Conservation (phyloP, 2,888 invertebrate genomes). For the Dicyrtoma fusca region DNA sequence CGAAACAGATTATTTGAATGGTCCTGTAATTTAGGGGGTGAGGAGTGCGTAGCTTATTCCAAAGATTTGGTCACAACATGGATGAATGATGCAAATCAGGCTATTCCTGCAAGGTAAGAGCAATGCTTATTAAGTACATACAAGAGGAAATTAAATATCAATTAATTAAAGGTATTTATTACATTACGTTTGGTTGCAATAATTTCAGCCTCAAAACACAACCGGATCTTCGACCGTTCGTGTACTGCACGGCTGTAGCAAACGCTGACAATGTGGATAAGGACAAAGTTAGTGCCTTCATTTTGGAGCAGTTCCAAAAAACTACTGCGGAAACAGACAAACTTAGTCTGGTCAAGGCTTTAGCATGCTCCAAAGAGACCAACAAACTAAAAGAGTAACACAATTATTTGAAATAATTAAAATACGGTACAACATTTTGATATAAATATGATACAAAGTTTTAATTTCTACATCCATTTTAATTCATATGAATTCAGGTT, state of each 20-base stretch:
- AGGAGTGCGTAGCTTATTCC: constrained; percentile 42
- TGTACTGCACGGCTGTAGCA: constrained; percentile 51
- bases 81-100: constrained; percentile 37
- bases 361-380: constrained; percentile 47
- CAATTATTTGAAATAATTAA: too few species aligned
- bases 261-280: constrained; percentile 45
- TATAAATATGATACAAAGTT: too few species aligned
- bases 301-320: constrained; percentile 39
- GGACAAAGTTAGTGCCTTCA: constrained; percentile 36
- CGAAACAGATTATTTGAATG: constrained; percentile 50
- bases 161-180: constrained; percentile 1
- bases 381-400: constrained; percentile 39
- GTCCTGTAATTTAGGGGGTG: constrained; percentile 46
- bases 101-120: too few species aligned
- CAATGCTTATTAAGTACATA: constrained; percentile 19
- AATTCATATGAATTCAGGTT: too few species aligned
- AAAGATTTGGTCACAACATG: constrained; percentile 37
- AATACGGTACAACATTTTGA: constrained; percentile 38
- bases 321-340: constrained; percentile 21
- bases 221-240: constrained; percentile 49
- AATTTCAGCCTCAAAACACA: not conserved
- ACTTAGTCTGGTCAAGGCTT: constrained; percentile 43
- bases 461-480: too few species aligned
- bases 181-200: not conserved
- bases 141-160: constrained; percentile 7